phyloP scores from a whole-genome alignment of 1,140 invertebrate genomes.

The Lordiphosa collinella region DNA sequence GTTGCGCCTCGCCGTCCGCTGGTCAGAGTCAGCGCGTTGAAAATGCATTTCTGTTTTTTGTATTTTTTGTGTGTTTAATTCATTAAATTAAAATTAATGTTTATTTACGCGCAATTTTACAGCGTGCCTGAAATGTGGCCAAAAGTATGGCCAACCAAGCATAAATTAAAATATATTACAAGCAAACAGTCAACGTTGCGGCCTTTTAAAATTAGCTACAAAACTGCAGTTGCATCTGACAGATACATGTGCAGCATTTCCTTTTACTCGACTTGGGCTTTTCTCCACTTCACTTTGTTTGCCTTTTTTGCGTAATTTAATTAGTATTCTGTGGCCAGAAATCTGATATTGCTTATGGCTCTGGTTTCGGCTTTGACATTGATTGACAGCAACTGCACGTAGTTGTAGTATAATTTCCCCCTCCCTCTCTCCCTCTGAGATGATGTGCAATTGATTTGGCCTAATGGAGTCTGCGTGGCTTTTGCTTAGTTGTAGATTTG shows the following conservation, averaged over 20 bases:
- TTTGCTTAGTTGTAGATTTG: slow-evolving; percentile 15
- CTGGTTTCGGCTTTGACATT: slow-evolving; percentile 68
- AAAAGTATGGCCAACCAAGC: slow-evolving; percentile 68
- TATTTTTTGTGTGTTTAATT: slow-evolving; percentile 57
- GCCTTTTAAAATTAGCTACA: slow-evolving; percentile 66
- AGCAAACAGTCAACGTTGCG: slow-evolving; percentile 26
- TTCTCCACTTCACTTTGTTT: slow-evolving; percentile 41
- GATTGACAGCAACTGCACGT: slow-evolving; percentile 62
- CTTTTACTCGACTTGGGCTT: slow-evolving; percentile 13
- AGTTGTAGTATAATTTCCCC: slow-evolving; percentile 41
- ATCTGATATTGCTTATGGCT: slow-evolving; percentile 77
- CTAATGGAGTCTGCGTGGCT: slow-evolving; percentile 9
- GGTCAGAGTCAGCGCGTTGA: slow-evolving; percentile 4
- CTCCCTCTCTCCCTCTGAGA: neutral
- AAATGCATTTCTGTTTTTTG: slow-evolving; percentile 1
- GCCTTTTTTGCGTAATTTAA: slow-evolving; percentile 72
- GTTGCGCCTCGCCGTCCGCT: slow-evolving; percentile 2
- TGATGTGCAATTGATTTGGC: slow-evolving; percentile 33
- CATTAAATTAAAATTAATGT: slow-evolving; percentile 77
- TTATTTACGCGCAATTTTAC: slow-evolving; percentile 69
- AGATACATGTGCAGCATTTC: slow-evolving; percentile 33
- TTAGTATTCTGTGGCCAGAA: slow-evolving; percentile 76
- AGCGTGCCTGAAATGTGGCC: slow-evolving; percentile 48
- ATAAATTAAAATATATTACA: slow-evolving; percentile 74
- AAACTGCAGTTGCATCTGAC: slow-evolving; percentile 31